Evolutionary conservation across 2,797 vertebrate genomes (phyloP), one percentile per base, ranked within the genome.

Genomic region (Notolepis coatsorum): DNA sequence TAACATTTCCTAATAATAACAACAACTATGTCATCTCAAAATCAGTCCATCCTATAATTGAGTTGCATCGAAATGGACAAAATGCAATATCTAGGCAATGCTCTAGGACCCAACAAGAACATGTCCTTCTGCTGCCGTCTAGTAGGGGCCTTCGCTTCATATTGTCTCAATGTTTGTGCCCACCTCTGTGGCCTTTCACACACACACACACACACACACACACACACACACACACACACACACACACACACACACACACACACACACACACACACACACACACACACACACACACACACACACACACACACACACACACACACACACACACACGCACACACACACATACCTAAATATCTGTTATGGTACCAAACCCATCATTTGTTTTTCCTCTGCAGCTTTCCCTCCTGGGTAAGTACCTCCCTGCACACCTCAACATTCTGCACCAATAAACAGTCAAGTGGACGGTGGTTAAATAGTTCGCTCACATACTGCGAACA

Each of bases 311-410:
- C 31, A 35, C 31, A 35, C 31, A 35, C 31, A 6, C 31, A 35
- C 31, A 35, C 5, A 35, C 31, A 35, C 45, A 43, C 67, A 79
- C 66, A 80, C 79, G 79, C 73, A 73, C 72, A 68, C 57, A 50
- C 55, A 53, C 37, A 64, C 75, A 50, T 55, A 59, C 15, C 6
- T 78, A 84, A 82, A 65, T 80, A 76, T 69, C 65, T 62, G 64
- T 78, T 80, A 61, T 10, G 47, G 20, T 51, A 61, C 33, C 65
- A 77, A 80, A 80, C 79, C 77, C 51, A 43, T 84, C 56, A 77
- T 84, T 82, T 68, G 81, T 79, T 86, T 82, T 84, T 73, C 61
- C 77, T 60, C 41, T 5, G 2, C 13, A 50, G 62, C 39, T 42
- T 42, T 18, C 39, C 39, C 39, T 53, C 65, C 42, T 28, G 53